A percentile compares a stretch with the other conserved stretches of the same genome.
Evolutionary conservation across 2,888 invertebrate genomes (phyloP).

Genomic region (Eupithecia tripunctaria): DNA sequence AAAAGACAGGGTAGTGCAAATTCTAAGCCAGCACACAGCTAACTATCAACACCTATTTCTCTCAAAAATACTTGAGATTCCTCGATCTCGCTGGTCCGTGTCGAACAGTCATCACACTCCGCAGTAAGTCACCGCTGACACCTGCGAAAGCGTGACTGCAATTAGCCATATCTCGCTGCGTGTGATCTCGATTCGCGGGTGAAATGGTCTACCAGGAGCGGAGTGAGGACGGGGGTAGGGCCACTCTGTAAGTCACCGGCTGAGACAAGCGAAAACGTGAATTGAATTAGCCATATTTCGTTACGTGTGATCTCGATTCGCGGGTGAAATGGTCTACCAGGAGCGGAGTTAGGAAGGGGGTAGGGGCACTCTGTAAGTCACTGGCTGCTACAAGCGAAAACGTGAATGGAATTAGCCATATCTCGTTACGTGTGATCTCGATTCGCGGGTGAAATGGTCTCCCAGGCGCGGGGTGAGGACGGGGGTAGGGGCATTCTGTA

Average conservation of each 20-base stretch:
- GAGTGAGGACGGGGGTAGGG: background rate
- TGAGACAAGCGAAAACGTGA: constrained; percentile 47
- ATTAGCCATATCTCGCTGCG: constrained; percentile 44
- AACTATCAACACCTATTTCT: background rate
- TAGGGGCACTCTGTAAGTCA: background rate
- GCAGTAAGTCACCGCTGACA: constrained; percentile 37
- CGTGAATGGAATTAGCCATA: constrained; percentile 48
- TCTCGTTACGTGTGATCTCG: constrained; percentile 40
- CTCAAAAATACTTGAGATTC: constrained; percentile 18
- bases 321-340: constrained; percentile 31
- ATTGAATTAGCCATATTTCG: constrained; percentile 45
- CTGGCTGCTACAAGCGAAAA: constrained; percentile 40
- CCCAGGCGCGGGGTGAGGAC: background rate
- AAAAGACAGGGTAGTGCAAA: too few species aligned
- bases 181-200: constrained; percentile 39
- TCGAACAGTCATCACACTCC: constrained; percentile 27
- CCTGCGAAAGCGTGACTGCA: constrained; percentile 48
- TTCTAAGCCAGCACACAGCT: too few species aligned
- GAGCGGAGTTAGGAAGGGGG: background rate
- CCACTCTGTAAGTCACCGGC: constrained; percentile 28
- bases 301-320: constrained; percentile 38
- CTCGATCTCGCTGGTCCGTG: constrained; percentile 20
- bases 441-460: constrained; percentile 35
- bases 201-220: constrained; percentile 23
- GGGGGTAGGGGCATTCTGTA: too few species aligned